Evolutionary conservation across 2,113 vertebrate genomes (phyloP).

Genomic region (Polypterus bichir): DNA sequence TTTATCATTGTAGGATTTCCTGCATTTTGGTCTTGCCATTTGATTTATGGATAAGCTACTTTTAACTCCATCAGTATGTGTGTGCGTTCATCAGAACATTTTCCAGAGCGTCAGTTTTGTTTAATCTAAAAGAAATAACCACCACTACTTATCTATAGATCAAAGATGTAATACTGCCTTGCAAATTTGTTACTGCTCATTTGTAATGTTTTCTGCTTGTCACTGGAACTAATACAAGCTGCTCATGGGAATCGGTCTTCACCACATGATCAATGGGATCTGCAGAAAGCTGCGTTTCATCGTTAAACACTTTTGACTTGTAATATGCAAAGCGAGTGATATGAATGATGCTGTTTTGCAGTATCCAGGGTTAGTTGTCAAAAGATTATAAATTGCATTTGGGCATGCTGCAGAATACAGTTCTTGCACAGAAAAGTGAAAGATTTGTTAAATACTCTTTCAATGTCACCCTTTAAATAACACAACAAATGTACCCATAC

Average conservation of each 20-base stretch:
- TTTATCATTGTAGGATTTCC: constrained; percentile 44
- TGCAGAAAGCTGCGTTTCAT: constrained; percentile 40
- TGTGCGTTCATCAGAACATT: constrained; percentile 37
- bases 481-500: neutral
- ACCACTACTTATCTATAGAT: constrained; percentile 31
- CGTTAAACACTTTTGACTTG: constrained; percentile 46
- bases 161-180: constrained; percentile 31
- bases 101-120: constrained; percentile 32
- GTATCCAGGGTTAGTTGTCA: constrained; percentile 30
- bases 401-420: constrained; percentile 24
- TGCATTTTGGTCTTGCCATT: neutral
- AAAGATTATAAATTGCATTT: constrained; percentile 39
- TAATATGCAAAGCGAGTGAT: constrained; percentile 35
- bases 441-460: constrained; percentile 23
- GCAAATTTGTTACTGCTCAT: constrained; percentile 47
- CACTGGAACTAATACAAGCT: constrained; percentile 39
- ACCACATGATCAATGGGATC: constrained; percentile 47
- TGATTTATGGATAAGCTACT: constrained; percentile 34
- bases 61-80: constrained; percentile 26
- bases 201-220: constrained; percentile 50
- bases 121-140: constrained; percentile 25
- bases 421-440: constrained; percentile 29
- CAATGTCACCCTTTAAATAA: constrained; percentile 27
- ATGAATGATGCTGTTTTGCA: constrained; percentile 32
- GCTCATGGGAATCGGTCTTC: constrained; percentile 37